Base-by-base conservation (phyloP, 2,113 vertebrate genomes). In the Marmota monax region DNA sequence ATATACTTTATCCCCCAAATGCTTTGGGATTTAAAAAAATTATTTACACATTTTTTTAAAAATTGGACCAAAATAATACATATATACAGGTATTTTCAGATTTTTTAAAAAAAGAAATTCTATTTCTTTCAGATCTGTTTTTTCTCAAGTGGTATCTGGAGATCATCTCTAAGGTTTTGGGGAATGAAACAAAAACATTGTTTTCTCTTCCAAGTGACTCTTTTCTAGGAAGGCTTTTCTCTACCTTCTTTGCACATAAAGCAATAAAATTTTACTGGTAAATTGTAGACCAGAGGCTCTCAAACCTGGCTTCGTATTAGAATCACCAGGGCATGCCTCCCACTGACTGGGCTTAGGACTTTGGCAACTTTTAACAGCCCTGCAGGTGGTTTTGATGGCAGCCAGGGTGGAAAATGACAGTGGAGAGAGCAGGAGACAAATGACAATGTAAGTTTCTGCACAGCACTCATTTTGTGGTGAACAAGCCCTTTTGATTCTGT, bases 1-100 rank as follows among this genome's bases (percentile, higher is more conserved):
- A 32, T 82, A 6, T 73, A 51, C 45, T 78, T 93, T 83, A 78
- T 88, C 77, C 37, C 25, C 94, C 61, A 96, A 93, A 97, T 48
- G 80, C 53, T 65, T 8, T 58, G 72, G 42, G 13, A 61, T 51
- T 80, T 84, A 8, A 58, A 88, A 90, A 39, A 32, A 13, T 17
- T 45, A 45, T 45, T 45, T 45, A 58, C 16, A 69, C 70, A 29
- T 88, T 61, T 84, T 90, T 82, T 85, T 69, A 84, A 96, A 95
- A 80, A 76, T 82, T 90, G 76, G 39, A 51, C n/a, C 39, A n/a
- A 86, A 95, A 70, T 95, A 51, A 73, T 89, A 29, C 17, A 76
- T 34, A 13, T 86, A 69, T 78, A 7, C 17, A 95, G 67, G n/a
- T 69, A 34, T 77, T 84, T 95, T 77, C 32, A 90, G 27, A n/a